Evolutionary conservation across 2,888 invertebrate genomes (phyloP), one percentile per base, ranked within the genome.

Genomic region (Plebejus anna): DNA sequence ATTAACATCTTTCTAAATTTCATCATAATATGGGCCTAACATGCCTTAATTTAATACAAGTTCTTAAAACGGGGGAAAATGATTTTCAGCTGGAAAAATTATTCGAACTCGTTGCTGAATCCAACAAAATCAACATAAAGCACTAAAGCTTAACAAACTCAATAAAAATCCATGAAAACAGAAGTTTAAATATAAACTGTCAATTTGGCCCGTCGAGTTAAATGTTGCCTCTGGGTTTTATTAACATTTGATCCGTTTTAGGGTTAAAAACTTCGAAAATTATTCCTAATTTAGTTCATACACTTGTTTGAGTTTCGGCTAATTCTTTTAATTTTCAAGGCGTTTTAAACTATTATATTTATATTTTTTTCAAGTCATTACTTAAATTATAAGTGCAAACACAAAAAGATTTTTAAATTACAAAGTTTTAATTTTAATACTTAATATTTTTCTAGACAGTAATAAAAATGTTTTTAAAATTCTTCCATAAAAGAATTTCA

Each of bases 121-220:
- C 1, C 7, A 59, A 4, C 32, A 66, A 36, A 66, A 66, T 36
- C 36, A 32, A 66, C 59, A 61, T 28, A 66, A 66, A 66, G 66
- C 32, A 13, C 32, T 66, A 66, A 66, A 66, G 66, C 66, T 66
- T 66, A 66, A 66, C 66, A 66, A 66, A 66, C 66, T 66, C 36
- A 66, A 66, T 66, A 16, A 66, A 66, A 66, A 32, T 11, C 22
- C 32, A 16, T 66, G 32, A 11, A 28, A 28, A 59, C 57, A 57
- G 57, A 57, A 22, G 2, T 36, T 32, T 7, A n/a, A 75, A 59
- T 75, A 13, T 66, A 36, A 36, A 66, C 28, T 66, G 66, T 66
- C 66, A 36, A 66, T 36, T 66, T 61, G 28, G 32, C 32, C 28
- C 28, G 13, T 66, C 32, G 32, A 66, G 32, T 66, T 28, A 9